Percentiles rank a stretch among this genome's conserved stretches.
These are phyloP conservation scores for Aspidoscelis tigris DNA, from an alignment of 2,113 vertebrate species.

Conservation along the genomic window DNA sequence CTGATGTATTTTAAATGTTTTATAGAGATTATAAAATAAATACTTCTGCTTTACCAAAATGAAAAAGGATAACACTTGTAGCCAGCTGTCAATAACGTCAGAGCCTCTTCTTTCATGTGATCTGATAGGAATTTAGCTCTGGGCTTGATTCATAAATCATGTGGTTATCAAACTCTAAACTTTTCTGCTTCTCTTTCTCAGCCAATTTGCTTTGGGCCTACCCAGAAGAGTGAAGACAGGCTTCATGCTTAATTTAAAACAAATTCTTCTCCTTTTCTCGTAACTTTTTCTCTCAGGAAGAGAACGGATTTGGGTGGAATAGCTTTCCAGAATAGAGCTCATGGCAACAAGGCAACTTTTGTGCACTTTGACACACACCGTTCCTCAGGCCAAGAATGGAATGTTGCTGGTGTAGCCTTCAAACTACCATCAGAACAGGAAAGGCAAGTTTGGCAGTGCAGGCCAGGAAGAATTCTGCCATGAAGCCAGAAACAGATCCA, in stretches of 20 bases:
- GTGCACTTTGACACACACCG: too few relatives aligned
- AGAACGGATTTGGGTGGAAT: not conserved
- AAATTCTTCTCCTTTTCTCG: conserved; percentile 3
- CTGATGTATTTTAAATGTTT: conserved; percentile 20
- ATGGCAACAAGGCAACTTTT: too few relatives aligned
- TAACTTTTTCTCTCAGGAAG: not conserved
- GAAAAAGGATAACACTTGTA: not conserved
- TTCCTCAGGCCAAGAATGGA: too few relatives aligned
- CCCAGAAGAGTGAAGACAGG: not conserved
- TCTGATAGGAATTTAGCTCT: conserved; percentile 35
- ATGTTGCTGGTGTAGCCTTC: too few relatives aligned
- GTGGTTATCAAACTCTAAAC: not conserved
- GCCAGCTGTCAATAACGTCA: not conserved
- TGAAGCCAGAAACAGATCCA: too few relatives aligned
- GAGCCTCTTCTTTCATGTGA: conserved; percentile 28
- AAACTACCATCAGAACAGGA: not conserved
- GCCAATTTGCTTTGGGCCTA: not conserved
- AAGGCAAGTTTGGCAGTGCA: too few relatives aligned
- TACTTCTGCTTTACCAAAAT: not conserved
- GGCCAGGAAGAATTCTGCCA: too few relatives aligned
- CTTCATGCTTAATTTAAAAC: conserved; percentile 30
- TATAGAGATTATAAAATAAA: conserved; percentile 38
- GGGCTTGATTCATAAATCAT: conserved; percentile 13
- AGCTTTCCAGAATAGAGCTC: not conserved
- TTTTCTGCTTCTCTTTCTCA: not conserved